Conservation (phyloP, 2,888 invertebrate species). For the Melanchra persicariae region DNA sequence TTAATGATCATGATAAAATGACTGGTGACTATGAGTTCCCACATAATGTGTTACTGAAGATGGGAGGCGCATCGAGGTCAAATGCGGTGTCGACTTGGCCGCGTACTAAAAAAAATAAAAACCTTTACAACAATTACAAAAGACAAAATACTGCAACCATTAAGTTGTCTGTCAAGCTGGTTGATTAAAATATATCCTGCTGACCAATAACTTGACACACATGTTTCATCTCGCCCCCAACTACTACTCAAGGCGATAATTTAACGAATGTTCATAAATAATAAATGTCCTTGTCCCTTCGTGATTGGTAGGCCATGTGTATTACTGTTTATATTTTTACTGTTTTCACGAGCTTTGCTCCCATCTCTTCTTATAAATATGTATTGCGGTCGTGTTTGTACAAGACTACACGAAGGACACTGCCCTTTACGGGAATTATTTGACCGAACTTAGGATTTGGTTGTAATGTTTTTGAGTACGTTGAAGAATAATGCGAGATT, state of each 20-base stretch:
- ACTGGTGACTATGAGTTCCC: neutral
- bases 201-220: slow-evolving; percentile 1
- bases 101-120: too few species aligned
- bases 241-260: slow-evolving; percentile 10
- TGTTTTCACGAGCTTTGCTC: slow-evolving; percentile 31
- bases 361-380: slow-evolving; percentile 54
- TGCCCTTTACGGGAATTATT: slow-evolving; percentile 48
- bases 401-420: slow-evolving; percentile 34
- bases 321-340: slow-evolving; percentile 53
- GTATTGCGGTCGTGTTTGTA: slow-evolving; percentile 52
- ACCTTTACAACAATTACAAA: too few species aligned
- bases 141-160: too few species aligned
- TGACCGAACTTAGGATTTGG: slow-evolving; percentile 17
- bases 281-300: slow-evolving; percentile 25
- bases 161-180: too few species aligned
- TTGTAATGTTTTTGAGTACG: slow-evolving; percentile 26
- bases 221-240: slow-evolving; percentile 1
- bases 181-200: neutral
- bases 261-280: slow-evolving; percentile 31
- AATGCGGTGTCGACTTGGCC: neutral
- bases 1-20: too few species aligned
- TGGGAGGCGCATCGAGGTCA: neutral
- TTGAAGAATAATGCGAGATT: slow-evolving; percentile 5
- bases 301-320: slow-evolving; percentile 42
- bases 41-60: neutral